phyloP scores from a whole-genome alignment of 2,888 invertebrate genomes.

The Trichopria drosophilae region DNA sequence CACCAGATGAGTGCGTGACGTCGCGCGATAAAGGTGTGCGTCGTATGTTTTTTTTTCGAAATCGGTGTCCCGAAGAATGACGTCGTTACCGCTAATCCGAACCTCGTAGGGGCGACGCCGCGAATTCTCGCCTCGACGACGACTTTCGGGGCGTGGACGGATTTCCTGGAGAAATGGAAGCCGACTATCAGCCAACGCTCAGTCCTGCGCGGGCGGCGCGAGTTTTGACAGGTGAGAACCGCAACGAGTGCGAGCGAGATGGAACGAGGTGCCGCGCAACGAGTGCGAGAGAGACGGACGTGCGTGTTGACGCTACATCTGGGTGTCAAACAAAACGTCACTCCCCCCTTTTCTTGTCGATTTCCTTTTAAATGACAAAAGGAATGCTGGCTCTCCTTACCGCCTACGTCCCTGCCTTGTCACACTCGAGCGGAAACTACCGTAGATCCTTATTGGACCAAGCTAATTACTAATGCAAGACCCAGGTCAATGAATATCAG shows the following conservation, averaged over 20 bases:
- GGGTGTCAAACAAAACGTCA: slow-evolving; percentile 38
- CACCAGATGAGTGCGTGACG: no score
- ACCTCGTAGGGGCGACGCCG: no score
- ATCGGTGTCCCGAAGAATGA: no score
- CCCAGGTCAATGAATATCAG: no score
- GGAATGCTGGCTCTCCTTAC: slow-evolving; percentile 13
- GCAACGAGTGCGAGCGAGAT: not conserved
- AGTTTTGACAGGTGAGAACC: slow-evolving; percentile 55
- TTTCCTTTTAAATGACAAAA: slow-evolving; percentile 9
- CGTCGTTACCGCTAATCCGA: no score
- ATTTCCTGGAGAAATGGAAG: slow-evolving; percentile 56
- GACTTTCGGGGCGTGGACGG: no score
- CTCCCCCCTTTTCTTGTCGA: slow-evolving; percentile 12
- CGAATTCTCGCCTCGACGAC: no score
- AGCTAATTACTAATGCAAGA: no score
- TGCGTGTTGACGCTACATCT: slow-evolving; percentile 35
- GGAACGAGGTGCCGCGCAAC: no score
- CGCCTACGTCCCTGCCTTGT: slow-evolving; percentile 13
- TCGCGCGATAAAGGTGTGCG: no score
- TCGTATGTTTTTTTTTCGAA: no score
- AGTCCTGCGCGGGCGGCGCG: slow-evolving; percentile 55
- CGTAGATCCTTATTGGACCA: no score
- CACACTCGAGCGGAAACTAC: slow-evolving; percentile 23
- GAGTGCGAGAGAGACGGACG: slow-evolving; percentile 5
- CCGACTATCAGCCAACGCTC: slow-evolving; percentile 55